Conservation (phyloP, 2,888 invertebrate species). For the Trichacis sp. region DNA sequence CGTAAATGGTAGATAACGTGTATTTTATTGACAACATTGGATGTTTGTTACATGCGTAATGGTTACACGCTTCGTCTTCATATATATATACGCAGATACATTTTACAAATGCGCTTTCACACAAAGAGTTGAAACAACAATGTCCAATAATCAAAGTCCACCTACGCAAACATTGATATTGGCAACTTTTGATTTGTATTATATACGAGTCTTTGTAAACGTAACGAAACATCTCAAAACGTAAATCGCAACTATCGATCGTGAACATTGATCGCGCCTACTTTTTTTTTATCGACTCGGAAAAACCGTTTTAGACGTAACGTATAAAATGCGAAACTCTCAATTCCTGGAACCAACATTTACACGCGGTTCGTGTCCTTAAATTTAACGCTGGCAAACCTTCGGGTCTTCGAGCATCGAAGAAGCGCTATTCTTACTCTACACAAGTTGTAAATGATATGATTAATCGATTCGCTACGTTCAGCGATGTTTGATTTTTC, state of each 20-base stretch:
- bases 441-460: neutral
- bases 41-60: constrained; percentile 65
- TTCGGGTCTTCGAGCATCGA: neutral
- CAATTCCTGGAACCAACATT: neutral
- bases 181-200: neutral
- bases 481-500: neutral
- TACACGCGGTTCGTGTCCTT: neutral
- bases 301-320: neutral
- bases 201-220: neutral
- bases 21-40: constrained; percentile 69
- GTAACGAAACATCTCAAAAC: constrained; percentile 9
- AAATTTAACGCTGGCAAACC: neutral
- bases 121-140: constrained; percentile 31
- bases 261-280: neutral
- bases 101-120: constrained; percentile 55
- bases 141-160: constrained; percentile 27
- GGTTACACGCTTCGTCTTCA: constrained; percentile 58
- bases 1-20: constrained; percentile 55
- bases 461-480: neutral
- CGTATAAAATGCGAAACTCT: constrained; percentile 1
- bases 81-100: constrained; percentile 60
- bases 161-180: constrained; percentile 4
- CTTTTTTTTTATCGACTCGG: neutral
- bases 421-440: neutral
- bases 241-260: too few relatives aligned